Evolutionary conservation across 2,797 vertebrate genomes (phyloP), one percentile per base, ranked within the genome.

Genomic region (Florisuga fusca): DNA sequence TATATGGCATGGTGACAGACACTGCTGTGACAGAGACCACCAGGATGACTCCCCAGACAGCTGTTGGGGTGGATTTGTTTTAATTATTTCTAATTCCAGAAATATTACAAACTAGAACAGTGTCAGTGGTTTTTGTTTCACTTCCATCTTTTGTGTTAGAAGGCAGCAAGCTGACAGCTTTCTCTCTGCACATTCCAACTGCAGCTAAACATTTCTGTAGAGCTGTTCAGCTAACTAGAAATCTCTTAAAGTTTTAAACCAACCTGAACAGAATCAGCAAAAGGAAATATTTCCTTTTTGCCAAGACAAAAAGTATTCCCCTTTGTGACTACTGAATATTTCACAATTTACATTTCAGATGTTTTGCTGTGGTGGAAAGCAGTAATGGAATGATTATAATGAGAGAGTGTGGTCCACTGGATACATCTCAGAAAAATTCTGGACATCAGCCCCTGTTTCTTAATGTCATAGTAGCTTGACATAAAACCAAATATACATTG

Each of bases 41-140:
- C 98, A 98, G 98, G 98, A 98, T 97, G 95, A 96, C 97, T 98
- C 98, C 98, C 98, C 98, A 97, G 98, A 98, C 98, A 98, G 98
- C 98, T 97, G 96, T 96, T 96, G 95, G 97, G 96, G 67, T 86
- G 93, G 95, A 96, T 97, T 97, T 97, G 95, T 97, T 98, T 97
- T 97, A 96, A 97, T 98, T 97, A 96, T 97, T 97, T 96, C 95
- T 94, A 95, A 95, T 94, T 96, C 91, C 75, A 73, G 95, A 96
- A 95, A 97, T 96, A 96, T 93, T 95, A 84, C 80, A 95, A 94
- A 78, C 75, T 72, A 38, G 87, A 97, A 82, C 93, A 73, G 91
- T 94, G 95, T 89, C 95, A 88, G 66, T 77, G 95, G 85, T 95
- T 96, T 95, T 91, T 86, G 77, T 95, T 93, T 94, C 81, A 68